Conservation (phyloP, 2,888 invertebrate genomes). For the Hypselothyrea guttata region DNA sequence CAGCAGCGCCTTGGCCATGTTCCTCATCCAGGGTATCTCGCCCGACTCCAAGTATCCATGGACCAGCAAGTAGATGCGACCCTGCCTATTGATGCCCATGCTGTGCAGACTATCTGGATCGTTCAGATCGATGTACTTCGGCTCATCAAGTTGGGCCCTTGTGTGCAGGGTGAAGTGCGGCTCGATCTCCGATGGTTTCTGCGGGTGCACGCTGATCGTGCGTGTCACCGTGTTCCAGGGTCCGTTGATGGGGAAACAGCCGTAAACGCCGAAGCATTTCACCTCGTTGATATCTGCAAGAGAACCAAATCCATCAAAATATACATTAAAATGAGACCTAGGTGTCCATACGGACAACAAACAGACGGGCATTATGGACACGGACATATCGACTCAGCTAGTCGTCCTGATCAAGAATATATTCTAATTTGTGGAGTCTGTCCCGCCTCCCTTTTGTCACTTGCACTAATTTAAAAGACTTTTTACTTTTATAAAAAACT, state of each 20-base stretch:
- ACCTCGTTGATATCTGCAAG: constrained; percentile 82
- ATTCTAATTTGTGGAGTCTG: no score
- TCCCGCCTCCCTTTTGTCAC: no score
- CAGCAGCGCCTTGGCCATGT: constrained; percentile 88
- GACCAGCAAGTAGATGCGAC: constrained; percentile 88
- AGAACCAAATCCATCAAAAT: no score
- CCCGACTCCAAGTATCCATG: constrained; percentile 95
- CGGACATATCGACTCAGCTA: no score
- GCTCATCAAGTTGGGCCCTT: constrained; percentile 82
- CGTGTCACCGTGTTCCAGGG: constrained; percentile 91
- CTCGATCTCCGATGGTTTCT: constrained; percentile 86
- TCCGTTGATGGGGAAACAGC: constrained; percentile 89
- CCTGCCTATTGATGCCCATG: constrained; percentile 85
- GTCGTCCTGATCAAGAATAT: no score
- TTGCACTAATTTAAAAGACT: no score
- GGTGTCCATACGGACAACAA: no score
- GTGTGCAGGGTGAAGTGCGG: constrained; percentile 85
- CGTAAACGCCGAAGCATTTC: constrained; percentile 90
- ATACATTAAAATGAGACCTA: no score
- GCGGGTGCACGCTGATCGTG: constrained; percentile 91
- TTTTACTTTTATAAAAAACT: no score
- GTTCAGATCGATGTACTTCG: constrained; percentile 86
- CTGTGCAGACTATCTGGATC: constrained; percentile 85
- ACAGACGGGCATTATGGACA: no score
- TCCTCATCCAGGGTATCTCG: constrained; percentile 86